Percentiles rank a stretch among this genome's conserved stretches.
Conservation (phyloP, 2,888 invertebrate species). For the Trypoxylon attenuatum region DNA sequence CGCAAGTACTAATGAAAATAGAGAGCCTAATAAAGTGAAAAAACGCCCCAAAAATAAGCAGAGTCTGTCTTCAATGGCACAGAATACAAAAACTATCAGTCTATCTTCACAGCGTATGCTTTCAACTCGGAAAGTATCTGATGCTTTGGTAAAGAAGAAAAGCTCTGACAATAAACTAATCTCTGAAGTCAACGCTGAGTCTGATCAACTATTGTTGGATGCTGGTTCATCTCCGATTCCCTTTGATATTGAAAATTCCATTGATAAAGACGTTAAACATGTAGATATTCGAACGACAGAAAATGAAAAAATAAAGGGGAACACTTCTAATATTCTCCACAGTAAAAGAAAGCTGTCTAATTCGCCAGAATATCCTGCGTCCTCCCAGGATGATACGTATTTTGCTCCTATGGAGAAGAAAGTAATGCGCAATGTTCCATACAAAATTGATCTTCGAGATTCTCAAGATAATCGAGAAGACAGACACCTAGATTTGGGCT, state of each 20-base stretch:
- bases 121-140: neutral
- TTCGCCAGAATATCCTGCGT: neutral
- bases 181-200: too few relatives aligned
- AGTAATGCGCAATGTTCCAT: neutral
- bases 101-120: neutral
- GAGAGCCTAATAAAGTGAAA: neutral
- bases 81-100: neutral
- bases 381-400: conserved; percentile 29
- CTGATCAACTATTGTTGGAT: too few relatives aligned
- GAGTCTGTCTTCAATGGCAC: neutral
- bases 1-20: neutral
- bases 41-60: neutral
- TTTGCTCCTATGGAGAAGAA: conserved; percentile 11
- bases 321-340: neutral
- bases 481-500: neutral
- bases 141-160: neutral
- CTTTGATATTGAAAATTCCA: neutral
- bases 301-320: neutral
- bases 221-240: neutral
- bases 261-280: neutral
- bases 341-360: neutral
- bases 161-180: neutral
- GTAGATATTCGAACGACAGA: neutral
- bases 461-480: neutral
- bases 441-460: neutral